phyloP scores from a whole-genome alignment of 23 tunicate species.

The Diplosoma virens region DNA sequence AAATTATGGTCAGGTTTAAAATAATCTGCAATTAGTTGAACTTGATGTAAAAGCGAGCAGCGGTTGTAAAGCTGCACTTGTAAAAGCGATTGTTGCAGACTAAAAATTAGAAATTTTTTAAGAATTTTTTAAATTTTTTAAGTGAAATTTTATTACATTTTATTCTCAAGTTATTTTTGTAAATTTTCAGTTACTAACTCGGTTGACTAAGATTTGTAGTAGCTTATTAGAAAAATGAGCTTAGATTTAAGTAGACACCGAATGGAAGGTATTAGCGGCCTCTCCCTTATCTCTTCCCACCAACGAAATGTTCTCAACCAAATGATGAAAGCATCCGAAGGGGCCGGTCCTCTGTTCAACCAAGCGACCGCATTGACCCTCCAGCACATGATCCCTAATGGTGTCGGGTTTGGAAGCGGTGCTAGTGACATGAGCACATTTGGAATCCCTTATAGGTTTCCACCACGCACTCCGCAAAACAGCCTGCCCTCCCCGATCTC shows the following conservation, averaged over 20 bases:
- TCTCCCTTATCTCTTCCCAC: conserved; percentile 59
- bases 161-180: background rate
- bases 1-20: too few species aligned
- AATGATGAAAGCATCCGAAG: conserved; percentile 42
- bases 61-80: background rate
- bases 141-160: background rate
- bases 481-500: conserved; percentile 30
- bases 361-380: conserved; percentile 27
- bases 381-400: conserved; percentile 24
- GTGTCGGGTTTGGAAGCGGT: conserved; percentile 6
- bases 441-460: background rate
- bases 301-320: conserved; percentile 49
- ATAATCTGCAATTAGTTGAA: too few species aligned
- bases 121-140: background rate
- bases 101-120: background rate
- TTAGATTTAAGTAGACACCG: conserved; percentile 72
- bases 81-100: background rate
- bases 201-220: background rate
- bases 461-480: background rate
- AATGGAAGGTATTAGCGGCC: conserved; percentile 78
- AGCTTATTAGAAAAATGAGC: conserved; percentile 46
- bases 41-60: too few species aligned
- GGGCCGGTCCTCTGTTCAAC: conserved; percentile 33
- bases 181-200: background rate
- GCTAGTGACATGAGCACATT: background rate